Conservation (phyloP, 2,888 invertebrate species). For the Petrolisthes manimaculis region DNA sequence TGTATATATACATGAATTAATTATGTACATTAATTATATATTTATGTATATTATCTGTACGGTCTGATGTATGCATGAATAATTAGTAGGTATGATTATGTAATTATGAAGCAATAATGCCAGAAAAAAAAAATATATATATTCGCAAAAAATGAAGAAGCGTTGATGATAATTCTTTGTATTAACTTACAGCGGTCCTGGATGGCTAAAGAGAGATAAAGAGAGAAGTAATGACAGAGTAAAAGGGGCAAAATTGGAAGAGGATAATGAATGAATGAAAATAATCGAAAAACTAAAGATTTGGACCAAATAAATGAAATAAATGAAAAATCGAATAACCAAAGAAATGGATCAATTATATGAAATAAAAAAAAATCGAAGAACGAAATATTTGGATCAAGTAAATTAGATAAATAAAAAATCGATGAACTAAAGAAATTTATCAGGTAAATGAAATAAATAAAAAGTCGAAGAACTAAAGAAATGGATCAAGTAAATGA, state of each 20-base stretch:
- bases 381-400: not conserved
- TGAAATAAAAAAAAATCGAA: not conserved
- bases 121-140: not conserved
- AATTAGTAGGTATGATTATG: no score
- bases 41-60: no score
- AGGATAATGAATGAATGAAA: no score
- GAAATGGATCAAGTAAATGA: not conserved
- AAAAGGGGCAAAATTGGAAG: not conserved
- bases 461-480: not conserved
- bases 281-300: not conserved
- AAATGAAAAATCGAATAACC: not conserved
- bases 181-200: conserved; percentile 15
- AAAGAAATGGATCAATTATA: no score
- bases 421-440: no score
- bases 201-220: conserved; percentile 9
- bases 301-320: not conserved
- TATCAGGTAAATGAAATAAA: not conserved
- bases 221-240: conserved; percentile 3
- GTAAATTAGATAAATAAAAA: no score
- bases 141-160: not conserved
- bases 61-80: no score
- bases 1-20: no score
- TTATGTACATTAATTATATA: no score
- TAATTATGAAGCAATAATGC: no score
- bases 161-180: not conserved